Conservation (phyloP, 2,113 vertebrate genomes). For the Gymnobelideus leadbeateri region DNA sequence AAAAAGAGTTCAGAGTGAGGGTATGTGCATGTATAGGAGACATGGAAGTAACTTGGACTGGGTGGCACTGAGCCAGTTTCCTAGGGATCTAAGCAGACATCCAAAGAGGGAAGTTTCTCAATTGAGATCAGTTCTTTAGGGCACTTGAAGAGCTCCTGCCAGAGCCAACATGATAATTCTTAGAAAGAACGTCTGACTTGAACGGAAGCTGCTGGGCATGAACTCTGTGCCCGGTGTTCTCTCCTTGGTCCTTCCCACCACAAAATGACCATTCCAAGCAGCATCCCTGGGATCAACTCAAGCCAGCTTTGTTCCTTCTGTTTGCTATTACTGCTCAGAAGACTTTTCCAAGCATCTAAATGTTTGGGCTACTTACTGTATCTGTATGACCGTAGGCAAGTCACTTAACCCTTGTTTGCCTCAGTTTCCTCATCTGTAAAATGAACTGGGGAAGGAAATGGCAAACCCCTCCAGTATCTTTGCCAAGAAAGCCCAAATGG, state of each 20-base stretch:
- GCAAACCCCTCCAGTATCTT: neutral
- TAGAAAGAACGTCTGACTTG: constrained; percentile 13
- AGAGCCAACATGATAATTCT: constrained; percentile 39
- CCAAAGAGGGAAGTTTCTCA: constrained; percentile 31
- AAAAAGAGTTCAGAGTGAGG: neutral
- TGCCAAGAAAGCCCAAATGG: neutral
- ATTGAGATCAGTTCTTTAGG: constrained; percentile 29
- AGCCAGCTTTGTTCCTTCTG: neutral
- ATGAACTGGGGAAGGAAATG: neutral
- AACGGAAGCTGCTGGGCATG: constrained; percentile 51
- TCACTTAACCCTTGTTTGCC: neutral
- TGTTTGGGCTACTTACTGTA: neutral
- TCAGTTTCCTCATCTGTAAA: neutral
- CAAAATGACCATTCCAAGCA: constrained; percentile 33
- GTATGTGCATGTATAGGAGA: neutral
- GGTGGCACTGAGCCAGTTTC: neutral
- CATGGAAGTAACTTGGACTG: neutral
- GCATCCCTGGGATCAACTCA: constrained; percentile 1
- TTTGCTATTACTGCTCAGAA: neutral
- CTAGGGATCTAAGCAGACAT: neutral
- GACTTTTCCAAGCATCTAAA: neutral
- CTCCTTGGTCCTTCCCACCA: neutral
- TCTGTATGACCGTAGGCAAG: neutral
- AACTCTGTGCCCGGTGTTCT: constrained; percentile 22
- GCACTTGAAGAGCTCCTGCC: neutral